Evolutionary conservation across 1,140 invertebrate species (phyloP).

Genomic region (Papilio dardanus): DNA sequence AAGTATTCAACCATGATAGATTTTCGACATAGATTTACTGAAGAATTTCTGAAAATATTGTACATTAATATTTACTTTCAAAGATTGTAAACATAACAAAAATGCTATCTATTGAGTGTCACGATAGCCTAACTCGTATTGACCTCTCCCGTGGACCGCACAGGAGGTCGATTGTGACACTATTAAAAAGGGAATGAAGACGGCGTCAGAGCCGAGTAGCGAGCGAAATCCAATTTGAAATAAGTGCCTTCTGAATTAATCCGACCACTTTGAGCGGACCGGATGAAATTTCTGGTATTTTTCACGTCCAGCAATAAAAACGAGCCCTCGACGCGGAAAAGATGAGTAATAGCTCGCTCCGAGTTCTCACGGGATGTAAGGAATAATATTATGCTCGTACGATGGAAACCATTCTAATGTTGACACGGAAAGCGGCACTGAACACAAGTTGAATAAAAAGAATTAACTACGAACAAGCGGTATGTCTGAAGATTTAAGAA

Average conservation of each 20-base stretch:
- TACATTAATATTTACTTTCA: not conserved
- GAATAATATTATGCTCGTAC: constrained; percentile 76
- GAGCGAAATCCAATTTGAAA: constrained; percentile 80
- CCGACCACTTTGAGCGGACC: constrained; percentile 75
- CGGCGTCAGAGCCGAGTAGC: constrained; percentile 55
- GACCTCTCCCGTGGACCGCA: constrained; percentile 48
- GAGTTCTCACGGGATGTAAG: constrained; percentile 66
- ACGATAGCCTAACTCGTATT: constrained; percentile 37
- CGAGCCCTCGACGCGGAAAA: constrained; percentile 67
- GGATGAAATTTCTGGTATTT: constrained; percentile 80
- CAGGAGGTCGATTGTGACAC: constrained; percentile 59
- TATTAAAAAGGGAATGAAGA: constrained; percentile 71
- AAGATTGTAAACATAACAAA: not conserved
- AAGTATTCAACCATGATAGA: not conserved
- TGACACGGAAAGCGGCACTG: constrained; percentile 41
- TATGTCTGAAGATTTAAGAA: constrained; percentile 35
- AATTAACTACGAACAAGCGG: constrained; percentile 37
- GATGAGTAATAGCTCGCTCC: constrained; percentile 74
- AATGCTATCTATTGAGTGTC: constrained; percentile 19
- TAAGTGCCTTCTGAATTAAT: constrained; percentile 81
- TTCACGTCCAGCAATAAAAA: constrained; percentile 80
- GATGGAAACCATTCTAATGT: constrained; percentile 67
- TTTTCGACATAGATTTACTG: too few species aligned
- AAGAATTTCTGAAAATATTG: not conserved
- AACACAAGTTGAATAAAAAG: constrained; percentile 32